Percentiles rank a stretch among this genome's conserved stretches.
phyloP scores from a whole-genome alignment of 2,888 invertebrate genomes.

The Pristionchus fissidentatus region DNA sequence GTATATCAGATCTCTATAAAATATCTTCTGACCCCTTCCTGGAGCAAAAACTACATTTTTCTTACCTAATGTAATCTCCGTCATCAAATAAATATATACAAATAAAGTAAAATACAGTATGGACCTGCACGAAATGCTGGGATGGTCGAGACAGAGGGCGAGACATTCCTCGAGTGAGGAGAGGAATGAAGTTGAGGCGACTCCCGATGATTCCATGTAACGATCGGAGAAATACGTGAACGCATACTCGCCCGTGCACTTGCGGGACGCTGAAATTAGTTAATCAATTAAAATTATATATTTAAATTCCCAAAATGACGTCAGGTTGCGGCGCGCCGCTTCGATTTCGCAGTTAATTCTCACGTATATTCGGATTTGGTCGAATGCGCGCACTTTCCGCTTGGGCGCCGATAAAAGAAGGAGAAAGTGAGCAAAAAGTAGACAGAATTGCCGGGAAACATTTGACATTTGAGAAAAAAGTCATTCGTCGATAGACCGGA shows the following conservation, averaged over 20 bases:
- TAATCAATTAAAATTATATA: neutral
- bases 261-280: constrained; percentile 66
- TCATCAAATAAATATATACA: no score
- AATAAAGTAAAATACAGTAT: no score
- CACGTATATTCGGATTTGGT: neutral
- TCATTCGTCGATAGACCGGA: constrained; percentile 16
- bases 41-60: no score
- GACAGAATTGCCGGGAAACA: neutral
- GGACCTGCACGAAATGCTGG: constrained; percentile 38
- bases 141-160: constrained; percentile 71
- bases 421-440: neutral
- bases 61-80: no score
- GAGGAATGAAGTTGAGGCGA: neutral
- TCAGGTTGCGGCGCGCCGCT: neutral
- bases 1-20: no score
- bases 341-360: no score
- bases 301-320: constrained; percentile 10
- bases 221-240: constrained; percentile 75
- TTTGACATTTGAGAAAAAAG: neutral
- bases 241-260: constrained; percentile 72
- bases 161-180: constrained; percentile 73
- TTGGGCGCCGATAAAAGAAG: neutral
- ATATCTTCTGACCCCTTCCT: no score
- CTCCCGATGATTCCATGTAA: constrained; percentile 68
- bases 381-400: neutral